Evolutionary conservation across 2,888 invertebrate species (phyloP).

Genomic region (Amphipyra berbera): DNA sequence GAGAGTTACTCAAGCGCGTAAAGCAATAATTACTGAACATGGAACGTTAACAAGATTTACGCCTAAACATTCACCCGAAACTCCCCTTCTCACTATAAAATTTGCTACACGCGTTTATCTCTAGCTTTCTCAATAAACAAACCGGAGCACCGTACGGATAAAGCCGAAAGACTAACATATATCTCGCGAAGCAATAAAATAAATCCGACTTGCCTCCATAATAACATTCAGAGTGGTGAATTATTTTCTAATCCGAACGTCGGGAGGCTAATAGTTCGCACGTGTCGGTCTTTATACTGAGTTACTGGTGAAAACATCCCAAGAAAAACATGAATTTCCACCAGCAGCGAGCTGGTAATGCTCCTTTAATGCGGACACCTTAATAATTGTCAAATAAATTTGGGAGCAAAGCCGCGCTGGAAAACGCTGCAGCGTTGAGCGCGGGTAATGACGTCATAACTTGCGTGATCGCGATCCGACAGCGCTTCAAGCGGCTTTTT

Average conservation of each 20-base stretch:
- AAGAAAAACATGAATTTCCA: slow-evolving; percentile 89
- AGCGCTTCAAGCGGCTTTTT: slow-evolving; percentile 63
- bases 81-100: slow-evolving; percentile 80
- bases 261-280: slow-evolving; percentile 89
- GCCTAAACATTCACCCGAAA: slow-evolving; percentile 71
- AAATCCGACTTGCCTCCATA: slow-evolving; percentile 86
- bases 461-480: slow-evolving; percentile 60
- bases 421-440: slow-evolving; percentile 79
- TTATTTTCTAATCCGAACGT: slow-evolving; percentile 88
- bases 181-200: slow-evolving; percentile 86
- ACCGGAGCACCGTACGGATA: slow-evolving; percentile 81
- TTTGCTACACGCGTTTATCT: slow-evolving; percentile 79
- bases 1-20: slow-evolving; percentile 83
- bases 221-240: slow-evolving; percentile 88
- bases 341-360: slow-evolving; percentile 73
- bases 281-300: slow-evolving; percentile 85
- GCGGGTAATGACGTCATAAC: slow-evolving; percentile 84
- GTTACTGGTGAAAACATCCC: slow-evolving; percentile 85
- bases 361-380: slow-evolving; percentile 87
- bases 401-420: slow-evolving; percentile 74
- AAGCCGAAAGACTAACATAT: slow-evolving; percentile 84
- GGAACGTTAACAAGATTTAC: slow-evolving; percentile 86
- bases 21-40: slow-evolving; percentile 84
- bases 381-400: slow-evolving; percentile 81
- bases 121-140: slow-evolving; percentile 82